Base-by-base conservation (phyloP, 2,113 vertebrate species). In the Lagopus leucura region DNA sequence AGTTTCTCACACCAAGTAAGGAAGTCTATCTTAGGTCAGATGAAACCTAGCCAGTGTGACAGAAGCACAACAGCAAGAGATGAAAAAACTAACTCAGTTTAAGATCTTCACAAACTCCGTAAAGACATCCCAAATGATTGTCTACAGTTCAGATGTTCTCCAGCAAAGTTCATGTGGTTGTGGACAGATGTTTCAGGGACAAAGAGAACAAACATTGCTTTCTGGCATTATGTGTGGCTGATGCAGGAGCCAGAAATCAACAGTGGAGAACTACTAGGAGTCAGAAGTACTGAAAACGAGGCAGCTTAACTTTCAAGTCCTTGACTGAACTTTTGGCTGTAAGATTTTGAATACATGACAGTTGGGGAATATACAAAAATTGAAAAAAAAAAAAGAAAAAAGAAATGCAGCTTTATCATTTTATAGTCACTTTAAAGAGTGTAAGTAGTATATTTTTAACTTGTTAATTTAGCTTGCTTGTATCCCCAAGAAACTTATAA, bases 101-200 rank as follows among this genome's bases (percentile, higher is more conserved):
- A 60, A 55, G 67, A 82, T 70, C 45, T 92, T 94, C 67, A 74
- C 21, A 50, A 88, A 86, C 45, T 80, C 47, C 50, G 43, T 71
- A 34, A 73, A 94, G 87, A 9, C 38, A 42, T 82, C 63, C 28
- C 36, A 82, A 67, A 66, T 69, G 54, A 65, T 78, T 89, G n/a
- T 63, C 86, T 72, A 72, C 76, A 84, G 22, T 65, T 95, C 77
- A 86, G 27, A 78, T 90, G 30, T 87, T 70, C 8, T 82, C 21
- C 77, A 95, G 83, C 47, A 92, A 94, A 88, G 77, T 75, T 52
- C 47, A 25, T 90, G 80, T n/a, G 42, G 72, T 77, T 93, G 22
- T 78, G 22, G 34, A 92, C 83, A 86, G 73, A 86, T 72, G 73
- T 88, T 89, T 58, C 57, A 75, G 15, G 38, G 57, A 78, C 64